Conservation (phyloP, 2,888 invertebrate genomes). For the Antitype chi region DNA sequence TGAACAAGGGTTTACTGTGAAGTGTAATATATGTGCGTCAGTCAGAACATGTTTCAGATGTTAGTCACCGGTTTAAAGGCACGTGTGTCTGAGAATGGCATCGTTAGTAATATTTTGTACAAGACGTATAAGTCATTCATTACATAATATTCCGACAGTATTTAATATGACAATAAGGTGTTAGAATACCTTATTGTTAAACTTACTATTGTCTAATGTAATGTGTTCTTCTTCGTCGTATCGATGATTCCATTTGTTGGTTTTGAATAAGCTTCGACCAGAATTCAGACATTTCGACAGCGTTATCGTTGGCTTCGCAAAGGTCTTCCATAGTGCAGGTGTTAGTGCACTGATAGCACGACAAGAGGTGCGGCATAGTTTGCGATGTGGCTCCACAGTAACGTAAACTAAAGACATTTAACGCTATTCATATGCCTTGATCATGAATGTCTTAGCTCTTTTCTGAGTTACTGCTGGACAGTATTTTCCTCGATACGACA, state of each 20-base stretch:
- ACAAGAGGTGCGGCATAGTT: too few relatives aligned
- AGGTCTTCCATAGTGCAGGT: too few relatives aligned
- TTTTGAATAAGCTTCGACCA: too few relatives aligned
- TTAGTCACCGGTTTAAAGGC: constrained; percentile 35
- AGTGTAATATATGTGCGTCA: background rate
- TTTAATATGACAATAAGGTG: background rate
- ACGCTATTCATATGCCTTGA: background rate
- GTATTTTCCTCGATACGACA: background rate
- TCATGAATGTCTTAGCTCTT: background rate
- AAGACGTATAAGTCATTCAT: background rate
- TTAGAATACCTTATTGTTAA: background rate
- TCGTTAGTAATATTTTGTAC: background rate
- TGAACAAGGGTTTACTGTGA: constrained; percentile 14
- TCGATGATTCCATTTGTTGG: too few relatives aligned
- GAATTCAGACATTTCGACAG: too few relatives aligned
- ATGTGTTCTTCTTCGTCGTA: too few relatives aligned
- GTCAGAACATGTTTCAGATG: constrained; percentile 11
- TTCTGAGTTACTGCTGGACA: background rate
- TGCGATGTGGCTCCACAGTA: too few relatives aligned
- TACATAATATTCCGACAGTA: constrained; percentile 2
- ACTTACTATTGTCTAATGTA: too few relatives aligned
- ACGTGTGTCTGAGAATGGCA: background rate
- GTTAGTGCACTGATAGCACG: too few relatives aligned
- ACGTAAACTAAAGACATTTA: background rate
- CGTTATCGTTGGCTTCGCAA: too few relatives aligned